Evolutionary conservation across 2,797 vertebrate genomes (phyloP).

Genomic region (Fratercula arctica): DNA sequence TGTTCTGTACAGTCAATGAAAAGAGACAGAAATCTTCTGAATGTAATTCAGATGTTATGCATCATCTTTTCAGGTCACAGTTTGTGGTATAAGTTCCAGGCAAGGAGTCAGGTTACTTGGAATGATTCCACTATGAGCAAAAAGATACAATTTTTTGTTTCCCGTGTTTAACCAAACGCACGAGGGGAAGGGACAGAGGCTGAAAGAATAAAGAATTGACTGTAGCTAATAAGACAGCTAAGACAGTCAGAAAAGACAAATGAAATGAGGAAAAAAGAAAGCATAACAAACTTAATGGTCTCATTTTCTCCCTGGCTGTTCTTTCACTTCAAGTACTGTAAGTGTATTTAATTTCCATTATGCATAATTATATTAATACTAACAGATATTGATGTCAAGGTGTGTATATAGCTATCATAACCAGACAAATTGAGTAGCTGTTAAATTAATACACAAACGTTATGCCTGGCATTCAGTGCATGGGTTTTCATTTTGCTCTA

Average conservation of each 20-base stretch:
- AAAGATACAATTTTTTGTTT: neutral
- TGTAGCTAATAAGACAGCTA: neutral
- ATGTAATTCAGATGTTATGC: fast-evolving
- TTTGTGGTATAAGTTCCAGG: neutral
- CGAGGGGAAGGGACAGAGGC: neutral
- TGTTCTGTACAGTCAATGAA: neutral
- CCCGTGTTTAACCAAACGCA: neutral
- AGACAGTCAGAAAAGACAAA: neutral
- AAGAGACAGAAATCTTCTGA: neutral
- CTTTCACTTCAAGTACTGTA: neutral
- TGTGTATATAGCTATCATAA: neutral
- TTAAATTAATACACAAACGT: neutral
- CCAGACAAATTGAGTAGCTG: neutral
- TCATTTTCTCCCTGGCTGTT: neutral
- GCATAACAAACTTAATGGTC: neutral
- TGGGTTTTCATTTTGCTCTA: neutral
- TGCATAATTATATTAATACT: neutral
- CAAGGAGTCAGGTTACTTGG: neutral
- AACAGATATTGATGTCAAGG: neutral
- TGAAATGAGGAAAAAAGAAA: neutral
- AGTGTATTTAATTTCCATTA: neutral
- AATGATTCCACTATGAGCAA: neutral
- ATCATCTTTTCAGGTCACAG: neutral
- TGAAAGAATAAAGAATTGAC: neutral
- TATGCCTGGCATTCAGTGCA: neutral